A percentile compares a stretch with the other conserved stretches of the same genome.
These are phyloP conservation scores for Drosophila bunnanda DNA, from an alignment of 2,888 invertebrate genomes.

Conservation along the genomic window DNA sequence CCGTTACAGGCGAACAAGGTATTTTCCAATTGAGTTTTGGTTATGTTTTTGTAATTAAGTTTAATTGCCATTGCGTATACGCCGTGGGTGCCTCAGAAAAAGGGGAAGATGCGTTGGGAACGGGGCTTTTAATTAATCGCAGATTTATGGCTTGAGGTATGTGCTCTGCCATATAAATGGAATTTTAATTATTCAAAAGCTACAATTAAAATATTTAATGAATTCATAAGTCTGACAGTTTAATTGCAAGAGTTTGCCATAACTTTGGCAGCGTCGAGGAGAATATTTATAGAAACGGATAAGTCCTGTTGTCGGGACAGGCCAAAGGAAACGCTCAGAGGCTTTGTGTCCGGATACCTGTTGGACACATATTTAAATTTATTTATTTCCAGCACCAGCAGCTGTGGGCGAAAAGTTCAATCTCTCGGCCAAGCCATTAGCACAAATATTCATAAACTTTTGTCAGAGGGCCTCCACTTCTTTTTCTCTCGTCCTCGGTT, in stretches of 20 bases:
- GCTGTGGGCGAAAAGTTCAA: conserved; percentile 44
- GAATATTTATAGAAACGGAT: conserved; percentile 51
- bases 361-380: conserved; percentile 49
- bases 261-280: conserved; percentile 55
- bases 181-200: conserved; percentile 81
- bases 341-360: conserved; percentile 33
- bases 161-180: conserved; percentile 63
- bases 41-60: conserved; percentile 80
- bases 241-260: conserved; percentile 75
- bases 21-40: conserved; percentile 64
- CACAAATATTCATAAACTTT: conserved; percentile 47
- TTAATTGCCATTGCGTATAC: conserved; percentile 75
- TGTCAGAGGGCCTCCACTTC: conserved; percentile 21
- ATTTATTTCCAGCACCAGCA: conserved; percentile 43
- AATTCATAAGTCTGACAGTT: conserved; percentile 81
- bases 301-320: conserved; percentile 26
- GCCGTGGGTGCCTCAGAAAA: conserved; percentile 30
- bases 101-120: not conserved
- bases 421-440: conserved; percentile 42
- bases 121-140: conserved; percentile 72
- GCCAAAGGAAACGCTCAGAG: conserved; percentile 26
- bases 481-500: not conserved
- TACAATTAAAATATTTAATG: conserved; percentile 80
- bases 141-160: conserved; percentile 74
- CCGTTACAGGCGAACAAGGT: conserved; percentile 9